Evolutionary conservation across 2,888 invertebrate species (phyloP).

Genomic region (Scaptomyza tumidula): DNA sequence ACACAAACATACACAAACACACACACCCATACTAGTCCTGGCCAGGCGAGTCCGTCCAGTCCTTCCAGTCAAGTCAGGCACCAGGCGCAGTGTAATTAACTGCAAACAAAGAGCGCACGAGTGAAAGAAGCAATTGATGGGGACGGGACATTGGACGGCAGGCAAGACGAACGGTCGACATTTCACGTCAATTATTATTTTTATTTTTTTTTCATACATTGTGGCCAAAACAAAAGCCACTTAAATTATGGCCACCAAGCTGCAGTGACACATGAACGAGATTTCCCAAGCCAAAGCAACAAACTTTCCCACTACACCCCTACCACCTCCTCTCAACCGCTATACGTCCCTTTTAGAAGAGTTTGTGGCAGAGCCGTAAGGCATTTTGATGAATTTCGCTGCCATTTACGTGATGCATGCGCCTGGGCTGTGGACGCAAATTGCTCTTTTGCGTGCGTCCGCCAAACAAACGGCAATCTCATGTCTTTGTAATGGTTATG

Average conservation of each 20-base stretch:
- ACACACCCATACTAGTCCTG: not conserved
- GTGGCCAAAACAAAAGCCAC: slow-evolving; percentile 48
- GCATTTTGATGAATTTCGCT: slow-evolving; percentile 65
- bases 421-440: slow-evolving; percentile 54
- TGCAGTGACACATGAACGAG: slow-evolving; percentile 65
- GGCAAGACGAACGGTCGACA: slow-evolving; percentile 30
- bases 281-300: slow-evolving; percentile 29
- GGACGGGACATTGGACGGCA: not conserved
- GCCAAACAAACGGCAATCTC: slow-evolving; percentile 32
- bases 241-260: slow-evolving; percentile 48
- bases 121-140: slow-evolving; percentile 3
- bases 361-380: slow-evolving; percentile 15
- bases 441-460: slow-evolving; percentile 65
- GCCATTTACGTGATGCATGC: slow-evolving; percentile 71
- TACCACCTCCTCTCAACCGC: not conserved
- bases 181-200: slow-evolving; percentile 68
- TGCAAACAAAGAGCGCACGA: slow-evolving; percentile 55
- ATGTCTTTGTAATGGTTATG: slow-evolving; percentile 21
- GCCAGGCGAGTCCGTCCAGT: not conserved
- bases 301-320: not conserved
- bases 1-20: not conserved
- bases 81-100: slow-evolving; percentile 67
- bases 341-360: not conserved
- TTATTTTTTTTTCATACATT: slow-evolving; percentile 36
- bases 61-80: slow-evolving; percentile 14